These are phyloP conservation scores for Dasyprocta punctata DNA, from an alignment of 2,113 vertebrate genomes.

Conservation along the genomic window DNA sequence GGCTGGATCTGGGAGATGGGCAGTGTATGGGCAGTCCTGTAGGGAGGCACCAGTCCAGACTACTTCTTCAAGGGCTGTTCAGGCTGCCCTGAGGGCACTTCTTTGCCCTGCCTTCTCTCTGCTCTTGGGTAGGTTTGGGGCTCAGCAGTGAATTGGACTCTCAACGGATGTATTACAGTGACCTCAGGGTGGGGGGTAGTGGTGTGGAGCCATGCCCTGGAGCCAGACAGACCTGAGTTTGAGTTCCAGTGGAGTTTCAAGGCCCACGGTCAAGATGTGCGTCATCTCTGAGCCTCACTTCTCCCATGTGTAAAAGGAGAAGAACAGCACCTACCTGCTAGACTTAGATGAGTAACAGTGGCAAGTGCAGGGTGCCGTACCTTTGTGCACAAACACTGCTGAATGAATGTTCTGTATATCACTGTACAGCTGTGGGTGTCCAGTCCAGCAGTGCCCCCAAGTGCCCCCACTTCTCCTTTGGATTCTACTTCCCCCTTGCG, in stretches of 20 bases:
- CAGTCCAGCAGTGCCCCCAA: rapidly evolving
- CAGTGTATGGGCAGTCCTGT: background rate
- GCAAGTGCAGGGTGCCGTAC: rapidly evolving
- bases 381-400: rapidly evolving
- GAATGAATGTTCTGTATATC: rapidly evolving
- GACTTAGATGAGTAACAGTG: background rate
- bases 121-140: background rate
- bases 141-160: background rate
- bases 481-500: background rate
- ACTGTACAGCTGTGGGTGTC: background rate
- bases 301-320: background rate
- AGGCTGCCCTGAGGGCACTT: background rate
- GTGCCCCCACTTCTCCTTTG: background rate
- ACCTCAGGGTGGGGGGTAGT: background rate
- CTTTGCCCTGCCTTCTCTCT: background rate
- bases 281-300: background rate
- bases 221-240: background rate
- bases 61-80: background rate
- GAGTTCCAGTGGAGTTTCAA: background rate
- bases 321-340: background rate
- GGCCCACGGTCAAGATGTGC: background rate
- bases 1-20: background rate
- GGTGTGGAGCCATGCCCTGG: rapidly evolving
- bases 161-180: background rate
- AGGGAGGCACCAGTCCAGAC: background rate